Evolutionary conservation across 2,113 vertebrate genomes (phyloP).

Genomic region (Anhinga rufa): DNA sequence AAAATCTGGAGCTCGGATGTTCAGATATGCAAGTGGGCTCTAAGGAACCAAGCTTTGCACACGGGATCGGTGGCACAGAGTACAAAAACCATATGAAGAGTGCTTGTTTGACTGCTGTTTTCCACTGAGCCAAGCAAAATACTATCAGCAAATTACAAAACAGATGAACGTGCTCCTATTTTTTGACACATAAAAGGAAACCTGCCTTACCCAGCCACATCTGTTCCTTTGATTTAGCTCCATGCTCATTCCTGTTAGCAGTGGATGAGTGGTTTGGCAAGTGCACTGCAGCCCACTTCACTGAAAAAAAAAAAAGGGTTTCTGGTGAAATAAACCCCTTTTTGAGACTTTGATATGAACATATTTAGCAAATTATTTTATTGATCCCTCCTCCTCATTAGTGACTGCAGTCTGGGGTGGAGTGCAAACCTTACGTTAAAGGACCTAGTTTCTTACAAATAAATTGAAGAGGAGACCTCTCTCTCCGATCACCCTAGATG

Average conservation of each 20-base stretch:
- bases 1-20: slow-evolving; percentile 8
- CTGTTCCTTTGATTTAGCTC: slow-evolving; percentile 27
- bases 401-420: background rate
- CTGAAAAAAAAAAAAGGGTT: background rate
- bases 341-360: background rate
- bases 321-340: background rate
- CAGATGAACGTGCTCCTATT: background rate
- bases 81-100: background rate
- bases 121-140: slow-evolving; percentile 17
- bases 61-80: background rate
- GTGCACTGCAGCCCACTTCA: background rate
- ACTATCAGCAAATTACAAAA: background rate
- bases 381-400: background rate
- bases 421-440: background rate
- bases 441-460: background rate
- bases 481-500: background rate
- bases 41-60: background rate
- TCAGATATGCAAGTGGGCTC: background rate
- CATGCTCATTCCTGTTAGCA: background rate
- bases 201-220: background rate
- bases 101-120: background rate
- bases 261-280: background rate
- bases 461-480: background rate
- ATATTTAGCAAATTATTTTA: background rate
- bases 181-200: background rate